Percentiles rank a stretch among this genome's conserved stretches.
These are phyloP conservation scores for Dynastes hyllus DNA, from an alignment of 2,888 invertebrate species.

Conservation along the genomic window DNA sequence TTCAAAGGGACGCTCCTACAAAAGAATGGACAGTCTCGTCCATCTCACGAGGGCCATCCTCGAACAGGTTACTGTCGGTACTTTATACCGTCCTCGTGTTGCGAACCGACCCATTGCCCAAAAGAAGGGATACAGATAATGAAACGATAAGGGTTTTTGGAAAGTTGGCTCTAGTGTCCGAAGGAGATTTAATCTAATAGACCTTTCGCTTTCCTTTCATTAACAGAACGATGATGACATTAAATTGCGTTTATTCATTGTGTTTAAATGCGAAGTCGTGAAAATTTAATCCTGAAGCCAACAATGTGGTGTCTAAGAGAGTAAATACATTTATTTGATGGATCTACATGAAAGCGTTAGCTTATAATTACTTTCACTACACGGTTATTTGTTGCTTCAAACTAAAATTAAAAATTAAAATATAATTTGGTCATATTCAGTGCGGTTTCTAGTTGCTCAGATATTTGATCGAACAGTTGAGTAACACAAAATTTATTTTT, in stretches of 20 bases:
- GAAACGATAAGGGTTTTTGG: not conserved
- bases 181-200: conserved; percentile 8
- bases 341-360: too few species aligned
- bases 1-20: conserved; percentile 1
- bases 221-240: not conserved
- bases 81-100: not conserved
- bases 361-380: too few species aligned
- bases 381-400: too few species aligned
- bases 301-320: not conserved
- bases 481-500: too few species aligned
- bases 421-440: too few species aligned
- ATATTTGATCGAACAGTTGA: too few species aligned
- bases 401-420: too few species aligned
- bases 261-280: not conserved
- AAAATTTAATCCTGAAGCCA: not conserved
- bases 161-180: not conserved
- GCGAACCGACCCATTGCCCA: not conserved
- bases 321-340: not conserved
- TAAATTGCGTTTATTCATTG: not conserved
- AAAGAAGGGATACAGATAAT: not conserved
- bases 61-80: not conserved
- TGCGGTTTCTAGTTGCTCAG: too few species aligned
- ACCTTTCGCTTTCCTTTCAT: conserved; percentile 3
- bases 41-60: not conserved
- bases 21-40: not conserved